Percentiles rank a stretch among this genome's conserved stretches.
These are phyloP conservation scores for Myotis lucifugus DNA, from an alignment of 2,113 vertebrate species.

Conservation along the genomic window DNA sequence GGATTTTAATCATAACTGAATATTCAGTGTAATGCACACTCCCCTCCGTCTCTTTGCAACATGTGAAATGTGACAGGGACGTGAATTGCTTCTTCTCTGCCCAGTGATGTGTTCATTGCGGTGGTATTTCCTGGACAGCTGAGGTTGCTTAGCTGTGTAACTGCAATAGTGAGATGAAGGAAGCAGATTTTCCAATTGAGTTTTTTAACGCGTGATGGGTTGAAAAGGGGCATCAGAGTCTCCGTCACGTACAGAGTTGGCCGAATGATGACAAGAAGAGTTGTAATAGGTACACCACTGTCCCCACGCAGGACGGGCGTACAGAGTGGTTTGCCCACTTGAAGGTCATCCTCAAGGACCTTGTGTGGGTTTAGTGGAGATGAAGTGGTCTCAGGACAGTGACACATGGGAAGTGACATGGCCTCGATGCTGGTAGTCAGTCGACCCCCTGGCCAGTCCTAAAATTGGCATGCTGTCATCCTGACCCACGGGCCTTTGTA, in stretches of 20 bases:
- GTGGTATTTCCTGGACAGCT: conserved; percentile 88
- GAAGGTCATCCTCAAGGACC: not conserved
- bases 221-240: not conserved
- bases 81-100: conserved; percentile 77
- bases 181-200: conserved; percentile 72
- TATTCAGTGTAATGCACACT: not conserved
- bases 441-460: not conserved
- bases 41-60: conserved; percentile 26
- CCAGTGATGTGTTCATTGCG: conserved; percentile 82
- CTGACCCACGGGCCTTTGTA: not conserved
- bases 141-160: conserved; percentile 81
- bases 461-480: not conserved
- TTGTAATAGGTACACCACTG: fast-evolving
- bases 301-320: not conserved
- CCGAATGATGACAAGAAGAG: not conserved
- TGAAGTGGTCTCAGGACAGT: not conserved
- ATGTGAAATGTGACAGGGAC: conserved; percentile 73
- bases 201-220: not conserved
- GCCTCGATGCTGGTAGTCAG: not conserved
- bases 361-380: not conserved
- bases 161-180: conserved; percentile 75
- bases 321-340: not conserved
- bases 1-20: not conserved
- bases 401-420: not conserved
- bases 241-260: not conserved